These are phyloP conservation scores for Campaea margaritaria DNA, from an alignment of 2,888 invertebrate species.

Conservation along the genomic window DNA sequence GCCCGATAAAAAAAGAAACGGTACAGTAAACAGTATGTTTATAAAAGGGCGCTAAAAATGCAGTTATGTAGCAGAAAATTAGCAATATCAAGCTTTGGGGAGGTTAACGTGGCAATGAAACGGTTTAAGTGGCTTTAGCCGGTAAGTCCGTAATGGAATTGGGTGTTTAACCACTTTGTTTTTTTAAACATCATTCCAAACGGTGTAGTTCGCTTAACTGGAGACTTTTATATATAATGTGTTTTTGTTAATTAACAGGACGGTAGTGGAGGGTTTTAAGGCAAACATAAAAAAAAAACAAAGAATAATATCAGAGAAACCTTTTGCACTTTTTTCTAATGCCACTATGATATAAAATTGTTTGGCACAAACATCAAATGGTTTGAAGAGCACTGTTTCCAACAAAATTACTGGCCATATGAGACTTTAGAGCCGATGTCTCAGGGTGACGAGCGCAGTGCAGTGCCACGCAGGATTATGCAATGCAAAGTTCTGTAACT, in stretches of 20 bases:
- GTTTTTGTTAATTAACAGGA: too few relatives aligned
- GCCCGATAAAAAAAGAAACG: too few relatives aligned
- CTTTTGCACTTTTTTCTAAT: neutral
- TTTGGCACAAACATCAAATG: too few relatives aligned
- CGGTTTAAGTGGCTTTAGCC: neutral
- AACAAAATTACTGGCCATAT: too few relatives aligned
- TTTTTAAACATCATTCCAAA: neutral
- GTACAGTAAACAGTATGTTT: constrained; percentile 1
- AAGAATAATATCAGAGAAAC: neutral
- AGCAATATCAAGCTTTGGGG: constrained; percentile 4
- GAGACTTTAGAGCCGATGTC: too few relatives aligned
- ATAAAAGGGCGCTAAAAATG: constrained; percentile 12
- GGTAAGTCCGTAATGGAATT: constrained; percentile 7
- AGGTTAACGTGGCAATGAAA: constrained; percentile 5
- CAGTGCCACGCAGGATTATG: too few relatives aligned
- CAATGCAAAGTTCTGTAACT: too few relatives aligned
- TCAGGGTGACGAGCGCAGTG: too few relatives aligned
- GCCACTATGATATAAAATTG: too few relatives aligned
- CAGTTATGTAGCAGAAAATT: constrained; percentile 12
- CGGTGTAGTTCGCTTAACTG: neutral
- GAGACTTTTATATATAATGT: neutral
- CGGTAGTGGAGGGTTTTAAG: too few relatives aligned
- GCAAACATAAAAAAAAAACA: neutral
- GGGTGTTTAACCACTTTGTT: constrained; percentile 1
- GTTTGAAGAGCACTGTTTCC: too few relatives aligned